Evolutionary conservation across 2,888 invertebrate species (phyloP).

Genomic region (Coronaproctus castanopsis): DNA sequence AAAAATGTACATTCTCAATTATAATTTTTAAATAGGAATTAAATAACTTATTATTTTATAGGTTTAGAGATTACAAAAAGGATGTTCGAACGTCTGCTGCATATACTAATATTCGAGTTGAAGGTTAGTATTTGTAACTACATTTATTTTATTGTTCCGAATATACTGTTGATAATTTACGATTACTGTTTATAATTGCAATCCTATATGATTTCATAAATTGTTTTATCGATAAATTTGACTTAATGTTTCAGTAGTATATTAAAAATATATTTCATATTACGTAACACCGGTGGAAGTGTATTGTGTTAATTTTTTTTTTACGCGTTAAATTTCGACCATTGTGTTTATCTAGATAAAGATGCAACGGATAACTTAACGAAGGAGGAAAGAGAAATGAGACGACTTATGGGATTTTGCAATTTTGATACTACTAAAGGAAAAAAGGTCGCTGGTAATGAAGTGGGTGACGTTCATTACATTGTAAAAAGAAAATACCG

Average conservation of each 20-base stretch:
- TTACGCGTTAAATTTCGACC: background rate
- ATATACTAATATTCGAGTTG: background rate
- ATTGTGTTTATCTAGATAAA: background rate
- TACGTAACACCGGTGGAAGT: too few relatives aligned
- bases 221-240: background rate
- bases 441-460: conserved; percentile 84
- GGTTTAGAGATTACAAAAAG: background rate
- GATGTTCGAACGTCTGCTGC: background rate
- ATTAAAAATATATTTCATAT: too few relatives aligned
- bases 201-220: background rate
- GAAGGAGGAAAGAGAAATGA: conserved; percentile 83
- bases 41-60: too few relatives aligned
- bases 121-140: background rate
- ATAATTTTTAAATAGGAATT: too few relatives aligned
- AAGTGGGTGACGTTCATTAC: conserved; percentile 84
- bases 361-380: conserved; percentile 37
- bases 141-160: background rate
- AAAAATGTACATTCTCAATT: too few relatives aligned
- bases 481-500: conserved; percentile 89
- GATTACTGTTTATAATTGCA: background rate
- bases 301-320: background rate
- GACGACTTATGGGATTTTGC: conserved; percentile 91
- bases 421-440: conserved; percentile 91
- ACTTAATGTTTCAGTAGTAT: background rate
- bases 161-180: too few relatives aligned